These are phyloP conservation scores for Metacarcinus magister DNA, from an alignment of 2,888 invertebrate species.

Conservation along the genomic window DNA sequence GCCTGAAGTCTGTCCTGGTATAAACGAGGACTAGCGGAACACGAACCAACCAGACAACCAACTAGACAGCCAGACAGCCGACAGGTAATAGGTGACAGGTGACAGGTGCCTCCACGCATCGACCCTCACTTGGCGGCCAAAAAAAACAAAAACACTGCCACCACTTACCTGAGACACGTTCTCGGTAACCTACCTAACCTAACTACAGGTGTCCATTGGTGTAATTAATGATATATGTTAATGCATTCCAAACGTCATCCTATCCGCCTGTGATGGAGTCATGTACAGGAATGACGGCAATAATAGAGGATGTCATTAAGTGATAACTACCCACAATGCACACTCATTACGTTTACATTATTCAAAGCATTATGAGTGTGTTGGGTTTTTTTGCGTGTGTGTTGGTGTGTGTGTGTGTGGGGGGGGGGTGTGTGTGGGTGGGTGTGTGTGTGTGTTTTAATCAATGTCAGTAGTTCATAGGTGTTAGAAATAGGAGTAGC, in stretches of 20 bases:
- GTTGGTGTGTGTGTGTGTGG: slow-evolving; percentile 32
- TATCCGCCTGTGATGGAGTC: not conserved
- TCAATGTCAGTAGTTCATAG: not conserved
- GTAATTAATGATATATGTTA: not conserved
- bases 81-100: not conserved
- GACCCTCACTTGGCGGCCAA: too few species aligned
- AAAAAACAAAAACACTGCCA: too few species aligned
- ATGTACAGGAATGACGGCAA: not conserved
- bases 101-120: not conserved
- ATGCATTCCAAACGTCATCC: not conserved
- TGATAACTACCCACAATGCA: not conserved
- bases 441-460: not conserved
- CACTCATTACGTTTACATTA: not conserved
- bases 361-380: not conserved
- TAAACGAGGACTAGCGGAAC: not conserved
- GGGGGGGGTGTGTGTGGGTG: not conserved
- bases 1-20: not conserved
- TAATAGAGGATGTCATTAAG: not conserved
- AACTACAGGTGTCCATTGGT: not conserved
- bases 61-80: too few species aligned
- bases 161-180: too few species aligned
- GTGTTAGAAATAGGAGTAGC: not conserved
- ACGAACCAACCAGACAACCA: not conserved
- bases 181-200: too few species aligned
- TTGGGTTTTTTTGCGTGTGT: not conserved